Base-by-base conservation (phyloP, 1,140 invertebrate genomes). In the Bacillus rossius region DNA sequence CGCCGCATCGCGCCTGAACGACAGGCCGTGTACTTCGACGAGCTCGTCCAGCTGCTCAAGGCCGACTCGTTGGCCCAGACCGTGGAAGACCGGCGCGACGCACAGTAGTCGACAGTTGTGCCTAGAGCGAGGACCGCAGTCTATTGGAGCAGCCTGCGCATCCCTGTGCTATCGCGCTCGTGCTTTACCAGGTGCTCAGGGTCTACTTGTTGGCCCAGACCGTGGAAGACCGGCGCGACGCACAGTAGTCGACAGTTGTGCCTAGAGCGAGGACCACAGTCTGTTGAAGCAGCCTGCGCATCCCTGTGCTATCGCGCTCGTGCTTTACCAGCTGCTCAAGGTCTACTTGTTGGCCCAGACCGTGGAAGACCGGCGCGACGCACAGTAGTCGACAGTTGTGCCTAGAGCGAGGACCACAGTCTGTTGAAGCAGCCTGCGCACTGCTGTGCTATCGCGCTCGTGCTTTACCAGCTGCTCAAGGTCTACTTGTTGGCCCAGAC, bases 11-110 rank as follows among this genome's bases (percentile, higher is more conserved):
- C 73, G 17, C 77, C 77, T 3, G 65, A 64, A 41, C 38, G 53
- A 8, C 65, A 79, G 73, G 77, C 78, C 38, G 41, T 79, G 38
- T 73, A 74, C 45, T 65, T 77, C 19, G 76, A 71, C 42, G 80
- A 82, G 69, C 66, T 80, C 8, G 67, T 80, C 26, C 75, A 81
- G 57, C 67, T 81, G 2, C 60, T 81, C 2, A 79, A 81, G 68
- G 77, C 78, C 20, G 80, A 82, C 64, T 68, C 72, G 60, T 60
- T 75, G n/a, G 66, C 66, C 2, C 58, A 63, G 52, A 41, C 57
- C 57, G 62, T 61, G 56, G 59, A 63, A 56, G 62, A 61, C 29
- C n/a, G n/a, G n/a, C n/a, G n/a, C n/a, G n/a, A n/a, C n/a, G n/a
- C n/a, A n/a, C n/a, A n/a, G n/a, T n/a, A n/a, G n/a, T n/a, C n/a